phyloP scores from a whole-genome alignment of 2,888 invertebrate species.

The Lasioglossum zephyrum region DNA sequence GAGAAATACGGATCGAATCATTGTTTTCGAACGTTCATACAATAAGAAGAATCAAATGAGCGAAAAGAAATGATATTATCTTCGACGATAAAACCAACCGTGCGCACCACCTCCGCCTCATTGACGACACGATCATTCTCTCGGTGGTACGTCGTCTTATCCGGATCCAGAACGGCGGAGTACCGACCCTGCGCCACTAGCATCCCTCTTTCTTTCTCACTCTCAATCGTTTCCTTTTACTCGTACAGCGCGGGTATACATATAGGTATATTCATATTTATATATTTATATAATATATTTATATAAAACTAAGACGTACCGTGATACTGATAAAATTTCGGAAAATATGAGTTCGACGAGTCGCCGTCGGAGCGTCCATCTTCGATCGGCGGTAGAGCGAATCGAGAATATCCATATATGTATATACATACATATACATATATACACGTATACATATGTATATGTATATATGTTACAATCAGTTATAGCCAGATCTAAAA shows the following conservation, averaged over 20 bases:
- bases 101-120: constrained; percentile 17
- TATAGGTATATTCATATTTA: constrained; percentile 45
- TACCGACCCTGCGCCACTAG: neutral
- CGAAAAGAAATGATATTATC: constrained; percentile 21
- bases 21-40: constrained; percentile 1
- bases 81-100: constrained; percentile 45
- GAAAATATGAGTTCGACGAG: constrained; percentile 61
- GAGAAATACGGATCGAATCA: constrained; percentile 13
- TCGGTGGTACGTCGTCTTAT: neutral
- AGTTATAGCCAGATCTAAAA: constrained; percentile 66
- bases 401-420: constrained; percentile 46
- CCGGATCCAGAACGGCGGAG: neutral
- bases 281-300: constrained; percentile 46
- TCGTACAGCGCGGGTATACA: constrained; percentile 39
- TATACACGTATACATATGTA: neutral
- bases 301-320: constrained; percentile 61
- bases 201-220: neutral
- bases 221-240: neutral
- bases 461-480: neutral
- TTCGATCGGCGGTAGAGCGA: constrained; percentile 48
- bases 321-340: constrained; percentile 69
- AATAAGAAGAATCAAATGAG: constrained; percentile 9
- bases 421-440: constrained; percentile 4
- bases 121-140: neutral
- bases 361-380: constrained; percentile 28